Percentiles rank a stretch among this genome's conserved stretches.
These are phyloP conservation scores for Cossypha dichroa DNA, from an alignment of 2,797 vertebrate species.

Conservation along the genomic window DNA sequence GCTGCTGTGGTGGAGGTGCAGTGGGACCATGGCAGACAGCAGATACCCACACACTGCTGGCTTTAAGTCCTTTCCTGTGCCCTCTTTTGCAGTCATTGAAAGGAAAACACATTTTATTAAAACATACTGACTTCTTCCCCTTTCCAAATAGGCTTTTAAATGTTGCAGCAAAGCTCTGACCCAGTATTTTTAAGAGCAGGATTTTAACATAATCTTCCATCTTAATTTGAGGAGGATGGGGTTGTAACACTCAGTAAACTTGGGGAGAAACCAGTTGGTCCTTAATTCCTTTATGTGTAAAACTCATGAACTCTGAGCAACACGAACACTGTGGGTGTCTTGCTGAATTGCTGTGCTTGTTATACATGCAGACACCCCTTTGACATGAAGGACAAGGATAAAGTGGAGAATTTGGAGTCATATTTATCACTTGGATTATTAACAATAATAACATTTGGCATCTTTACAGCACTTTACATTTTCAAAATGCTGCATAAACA, in stretches of 20 bases:
- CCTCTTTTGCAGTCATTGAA: neutral
- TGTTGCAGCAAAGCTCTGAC: neutral
- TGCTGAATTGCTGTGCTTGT: neutral
- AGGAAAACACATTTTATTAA: neutral
- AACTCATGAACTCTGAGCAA: neutral
- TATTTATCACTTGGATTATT: slow-evolving; percentile 55
- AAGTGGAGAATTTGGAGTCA: neutral
- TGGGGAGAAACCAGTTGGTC: neutral
- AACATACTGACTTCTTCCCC: neutral
- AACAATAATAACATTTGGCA: slow-evolving; percentile 53
- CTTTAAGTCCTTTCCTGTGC: neutral
- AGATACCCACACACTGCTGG: neutral
- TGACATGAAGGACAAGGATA: slow-evolving; percentile 18
- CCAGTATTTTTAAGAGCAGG: neutral
- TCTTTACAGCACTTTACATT: slow-evolving; percentile 53
- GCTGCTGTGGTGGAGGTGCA: neutral
- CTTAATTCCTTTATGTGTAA: neutral
- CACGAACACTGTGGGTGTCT: neutral
- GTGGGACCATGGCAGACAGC: neutral
- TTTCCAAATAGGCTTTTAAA: neutral
- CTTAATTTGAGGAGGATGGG: neutral
- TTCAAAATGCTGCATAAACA: slow-evolving; percentile 59
- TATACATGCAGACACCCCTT: neutral
- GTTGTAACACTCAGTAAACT: neutral
- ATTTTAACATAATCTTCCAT: slow-evolving; percentile 13